These are phyloP conservation scores for Homarus gammarus DNA, from an alignment of 2,888 invertebrate species.

Conservation along the genomic window DNA sequence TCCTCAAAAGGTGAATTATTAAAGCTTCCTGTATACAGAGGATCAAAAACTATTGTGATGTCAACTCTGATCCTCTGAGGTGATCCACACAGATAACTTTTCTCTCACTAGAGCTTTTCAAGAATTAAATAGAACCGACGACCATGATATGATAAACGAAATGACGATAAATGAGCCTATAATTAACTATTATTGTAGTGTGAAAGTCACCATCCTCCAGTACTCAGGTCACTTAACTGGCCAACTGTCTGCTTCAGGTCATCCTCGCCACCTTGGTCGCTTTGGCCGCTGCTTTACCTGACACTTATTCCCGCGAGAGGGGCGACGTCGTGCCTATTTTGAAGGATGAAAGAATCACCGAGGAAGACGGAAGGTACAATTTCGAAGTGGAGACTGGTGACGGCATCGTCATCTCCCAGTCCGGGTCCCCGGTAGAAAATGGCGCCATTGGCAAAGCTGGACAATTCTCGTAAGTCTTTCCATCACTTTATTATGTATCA, in stretches of 20 bases:
- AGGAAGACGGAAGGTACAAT: slow-evolving; percentile 70
- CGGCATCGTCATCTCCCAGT: slow-evolving; percentile 57
- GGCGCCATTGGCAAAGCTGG: slow-evolving; percentile 45
- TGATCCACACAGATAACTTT: no score
- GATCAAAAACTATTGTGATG: no score
- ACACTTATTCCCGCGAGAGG: background rate
- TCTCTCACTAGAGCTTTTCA: no score
- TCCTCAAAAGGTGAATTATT: no score
- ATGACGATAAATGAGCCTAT: no score
- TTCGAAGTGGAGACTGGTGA: slow-evolving; percentile 72
- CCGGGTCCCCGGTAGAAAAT: slow-evolving; percentile 29
- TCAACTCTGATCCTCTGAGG: no score
- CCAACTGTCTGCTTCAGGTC: slow-evolving; percentile 18
- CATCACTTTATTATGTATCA: background rate
- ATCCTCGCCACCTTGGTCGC: slow-evolving; percentile 27
- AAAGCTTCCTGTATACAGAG: no score
- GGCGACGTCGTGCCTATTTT: slow-evolving; percentile 62
- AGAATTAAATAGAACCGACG: no score
- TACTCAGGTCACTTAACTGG: no score
- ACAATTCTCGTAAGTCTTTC: slow-evolving; percentile 48
- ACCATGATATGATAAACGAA: no score
- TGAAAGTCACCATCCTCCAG: no score
- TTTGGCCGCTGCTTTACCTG: slow-evolving; percentile 43
- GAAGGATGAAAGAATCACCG: slow-evolving; percentile 58
- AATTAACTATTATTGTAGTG: no score